Base-by-base conservation (phyloP, 2,113 vertebrate species). In the Mesoclemmys tuberculata region DNA sequence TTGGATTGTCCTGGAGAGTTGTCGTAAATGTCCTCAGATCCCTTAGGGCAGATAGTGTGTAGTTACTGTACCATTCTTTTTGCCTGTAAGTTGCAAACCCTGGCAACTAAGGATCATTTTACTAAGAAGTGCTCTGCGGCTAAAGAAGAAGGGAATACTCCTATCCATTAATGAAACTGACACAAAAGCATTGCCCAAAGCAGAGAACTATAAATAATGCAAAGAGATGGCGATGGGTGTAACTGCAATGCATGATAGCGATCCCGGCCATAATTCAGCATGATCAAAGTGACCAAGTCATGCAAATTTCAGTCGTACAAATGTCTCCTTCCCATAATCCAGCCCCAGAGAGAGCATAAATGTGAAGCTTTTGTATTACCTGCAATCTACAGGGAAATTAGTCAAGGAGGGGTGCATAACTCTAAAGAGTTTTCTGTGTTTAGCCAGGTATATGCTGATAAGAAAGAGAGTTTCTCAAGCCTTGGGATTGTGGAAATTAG, bases 41-140 rank as follows among this genome's bases (percentile, higher is more conserved):
- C 0, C 12, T 74, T 52, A 8, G 52, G 52, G 44, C 5, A 22
- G 1, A 0, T 22, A 5, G 74, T 5, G 71, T 51, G n/a, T n/a
- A 48, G n/a, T 44, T 0, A 7, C 10, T 5, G 3, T 4, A 11
- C 79, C 5, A 0, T 3, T 49, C 12, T 0, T 82, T 80, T 35
- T 16, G 3, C 48, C 44, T 35, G 58, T 19, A 46, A 61, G 4
- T 27, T 6, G 2, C 26, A 41, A 52, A 7, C 61, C 6, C 78
- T 93, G 68, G 82, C 0, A 0, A 38, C 35, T 24, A 3, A 7
- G 0, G 48, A 29, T 13, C 71, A 12, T 27, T 8, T 74, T 2
- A 8, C 6, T 3, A 5, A 0, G 1, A 41, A 41, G 35, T 16
- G 74, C 82, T 92, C 49, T 22, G 4, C 0, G 3, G 93, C 85